phyloP scores from a whole-genome alignment of 2,888 invertebrate species.

The Dorcus parallelipipedus region DNA sequence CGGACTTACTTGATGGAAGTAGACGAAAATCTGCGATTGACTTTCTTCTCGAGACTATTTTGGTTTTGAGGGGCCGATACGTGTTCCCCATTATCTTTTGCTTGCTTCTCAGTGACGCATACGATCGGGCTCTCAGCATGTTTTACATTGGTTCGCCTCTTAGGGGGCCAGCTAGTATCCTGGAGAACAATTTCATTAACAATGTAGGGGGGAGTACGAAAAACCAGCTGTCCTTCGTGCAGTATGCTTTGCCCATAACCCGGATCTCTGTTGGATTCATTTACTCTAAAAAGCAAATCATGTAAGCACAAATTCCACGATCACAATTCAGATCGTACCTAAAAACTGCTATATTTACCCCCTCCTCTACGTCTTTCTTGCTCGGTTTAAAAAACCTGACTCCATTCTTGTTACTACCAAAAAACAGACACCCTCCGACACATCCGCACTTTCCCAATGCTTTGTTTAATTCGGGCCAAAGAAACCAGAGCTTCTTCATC shows the following conservation, averaged over 20 bases:
- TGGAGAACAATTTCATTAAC: constrained; percentile 72
- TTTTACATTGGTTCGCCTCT: constrained; percentile 20
- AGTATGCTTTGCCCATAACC: constrained; percentile 94
- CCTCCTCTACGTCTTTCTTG: constrained; percentile 74
- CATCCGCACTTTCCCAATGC: constrained; percentile 81
- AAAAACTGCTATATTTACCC: constrained; percentile 77
- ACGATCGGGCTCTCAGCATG: constrained; percentile 26
- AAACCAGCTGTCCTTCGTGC: constrained; percentile 80
- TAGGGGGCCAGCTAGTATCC: constrained; percentile 50
- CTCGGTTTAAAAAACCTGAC: constrained; percentile 83
- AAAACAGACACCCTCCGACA: constrained; percentile 91
- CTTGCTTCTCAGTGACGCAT: constrained; percentile 16
- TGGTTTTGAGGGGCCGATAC: constrained; percentile 42
- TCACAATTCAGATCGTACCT: constrained; percentile 46
- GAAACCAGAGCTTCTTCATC: constrained; percentile 86
- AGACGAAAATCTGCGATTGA: constrained; percentile 61
- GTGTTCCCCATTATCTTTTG: constrained; percentile 18
- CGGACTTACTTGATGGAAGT: constrained; percentile 54
- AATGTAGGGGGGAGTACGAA: constrained; percentile 87
- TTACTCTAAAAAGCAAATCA: constrained; percentile 53
- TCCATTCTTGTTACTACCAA: constrained; percentile 89
- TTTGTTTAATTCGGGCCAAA: constrained; percentile 76
- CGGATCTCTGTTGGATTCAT: constrained; percentile 75
- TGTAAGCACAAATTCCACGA: background rate
- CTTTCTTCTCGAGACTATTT: constrained; percentile 36